Evolutionary conservation across 2,888 invertebrate genomes (phyloP), one percentile per base, ranked within the genome.

Genomic region (Patella caerulea): DNA sequence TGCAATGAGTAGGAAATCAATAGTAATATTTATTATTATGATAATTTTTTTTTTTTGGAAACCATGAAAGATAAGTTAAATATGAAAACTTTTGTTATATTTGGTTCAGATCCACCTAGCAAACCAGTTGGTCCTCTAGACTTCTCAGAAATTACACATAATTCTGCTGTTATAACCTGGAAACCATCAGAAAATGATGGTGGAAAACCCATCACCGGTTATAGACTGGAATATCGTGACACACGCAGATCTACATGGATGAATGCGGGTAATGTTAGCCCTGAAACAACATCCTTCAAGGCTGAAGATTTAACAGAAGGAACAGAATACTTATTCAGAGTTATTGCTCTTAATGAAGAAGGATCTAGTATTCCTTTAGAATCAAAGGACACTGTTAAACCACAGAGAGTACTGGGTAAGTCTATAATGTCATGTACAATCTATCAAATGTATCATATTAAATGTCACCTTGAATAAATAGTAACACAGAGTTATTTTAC

Each of bases 351-450:
- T 29, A 97, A 96, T 93, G 95, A 96, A 84, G 98, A 98, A 2
- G 98, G 98, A 3, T 96, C 96, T 0, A 97, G 98, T 69, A 96
- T 96, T 84, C 96, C 98, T 0, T 97, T 97, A 74, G 96, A 87
- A 69, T 79, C 84, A 3, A 80, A 83, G n/a, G 87, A 86, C 69
- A 79, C 86, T 3, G 79, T 87, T 65, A 84, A 81, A 74, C 86
- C 87, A 14, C 85, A 85, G 79, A 84, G 82, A 70, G 82, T 82
- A 45, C 73, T 84, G 15, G 82, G 89, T 89, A 78, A 84, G 84
- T 75, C 45, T 45, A 45, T 45, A 45, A 34, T 34, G 34, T 4
- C 4, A 34, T 34, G 34, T 34, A 34, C 34, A 34, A 4, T 34
- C 5, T 34, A 5, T 34, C 34, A 45, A 45, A 45, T 45, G 9